These are phyloP conservation scores for Aldabrachelys gigantea DNA, from an alignment of 2,113 vertebrate genomes.

Conservation along the genomic window DNA sequence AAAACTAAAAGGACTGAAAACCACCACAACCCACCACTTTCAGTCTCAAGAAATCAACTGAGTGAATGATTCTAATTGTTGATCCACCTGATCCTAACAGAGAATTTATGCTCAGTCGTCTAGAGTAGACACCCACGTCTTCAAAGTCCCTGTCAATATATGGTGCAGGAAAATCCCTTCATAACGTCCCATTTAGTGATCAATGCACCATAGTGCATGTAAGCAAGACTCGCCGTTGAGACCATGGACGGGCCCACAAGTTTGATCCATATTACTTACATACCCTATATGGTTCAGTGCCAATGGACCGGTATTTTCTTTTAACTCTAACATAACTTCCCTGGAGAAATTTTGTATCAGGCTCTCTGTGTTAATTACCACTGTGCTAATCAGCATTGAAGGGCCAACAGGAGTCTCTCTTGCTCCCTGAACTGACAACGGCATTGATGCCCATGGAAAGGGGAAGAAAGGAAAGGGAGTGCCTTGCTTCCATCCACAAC, in stretches of 20 bases:
- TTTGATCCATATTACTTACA: not conserved
- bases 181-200: constrained; percentile 13
- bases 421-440: not conserved
- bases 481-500: not conserved
- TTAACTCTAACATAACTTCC: not conserved
- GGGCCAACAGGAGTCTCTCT: not conserved
- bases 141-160: constrained; percentile 10
- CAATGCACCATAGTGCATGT: constrained; percentile 20
- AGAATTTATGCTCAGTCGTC: not conserved
- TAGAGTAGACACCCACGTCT: not conserved
- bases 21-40: not conserved
- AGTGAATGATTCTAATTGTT: constrained; percentile 6
- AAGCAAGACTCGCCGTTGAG: constrained; percentile 38
- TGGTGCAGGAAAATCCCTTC: constrained; percentile 10
- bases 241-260: not conserved
- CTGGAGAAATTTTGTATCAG: not conserved
- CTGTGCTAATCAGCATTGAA: not conserved
- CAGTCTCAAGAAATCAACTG: constrained; percentile 30
- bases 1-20: not conserved
- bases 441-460: not conserved
- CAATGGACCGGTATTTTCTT: not conserved
- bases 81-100: constrained; percentile 5
- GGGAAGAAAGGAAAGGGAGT: not conserved
- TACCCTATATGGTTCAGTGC: not conserved
- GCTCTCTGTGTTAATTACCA: not conserved